A percentile compares a stretch with the other conserved stretches of the same genome.
These are phyloP conservation scores for Catotricha subobsoleta DNA, from an alignment of 2,888 invertebrate species.

Conservation along the genomic window DNA sequence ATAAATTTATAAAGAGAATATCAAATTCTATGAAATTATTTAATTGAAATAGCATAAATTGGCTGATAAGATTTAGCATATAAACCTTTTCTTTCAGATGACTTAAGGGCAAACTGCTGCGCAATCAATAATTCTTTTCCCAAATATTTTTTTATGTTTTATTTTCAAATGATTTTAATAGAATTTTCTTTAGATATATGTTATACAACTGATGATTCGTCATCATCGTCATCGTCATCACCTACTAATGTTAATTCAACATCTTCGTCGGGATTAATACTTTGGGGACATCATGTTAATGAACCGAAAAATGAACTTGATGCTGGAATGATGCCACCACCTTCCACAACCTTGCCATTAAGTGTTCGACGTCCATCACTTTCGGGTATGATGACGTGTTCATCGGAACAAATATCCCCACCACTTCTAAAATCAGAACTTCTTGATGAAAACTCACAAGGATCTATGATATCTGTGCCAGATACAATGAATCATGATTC, in stretches of 20 bases:
- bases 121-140: too few relatives aligned
- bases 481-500: constrained; percentile 16
- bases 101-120: too few relatives aligned
- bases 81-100: too few relatives aligned
- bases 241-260: background rate
- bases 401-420: constrained; percentile 35
- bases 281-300: constrained; percentile 17
- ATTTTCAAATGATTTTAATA: background rate
- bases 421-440: constrained; percentile 46
- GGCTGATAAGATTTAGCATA: too few relatives aligned
- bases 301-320: constrained; percentile 36
- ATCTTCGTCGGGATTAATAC: constrained; percentile 10
- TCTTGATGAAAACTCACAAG: constrained; percentile 54
- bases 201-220: constrained; percentile 2
- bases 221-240: background rate
- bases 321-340: constrained; percentile 51
- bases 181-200: background rate
- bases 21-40: too few relatives aligned
- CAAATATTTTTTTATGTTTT: too few relatives aligned
- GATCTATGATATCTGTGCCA: constrained; percentile 28
- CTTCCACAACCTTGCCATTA: constrained; percentile 38
- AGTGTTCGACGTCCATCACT: constrained; percentile 45
- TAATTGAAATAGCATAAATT: too few relatives aligned
- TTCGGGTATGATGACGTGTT: constrained; percentile 30
- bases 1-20: too few relatives aligned